These are phyloP conservation scores for Stegastes partitus DNA, from an alignment of 2,113 vertebrate species.

Conservation along the genomic window DNA sequence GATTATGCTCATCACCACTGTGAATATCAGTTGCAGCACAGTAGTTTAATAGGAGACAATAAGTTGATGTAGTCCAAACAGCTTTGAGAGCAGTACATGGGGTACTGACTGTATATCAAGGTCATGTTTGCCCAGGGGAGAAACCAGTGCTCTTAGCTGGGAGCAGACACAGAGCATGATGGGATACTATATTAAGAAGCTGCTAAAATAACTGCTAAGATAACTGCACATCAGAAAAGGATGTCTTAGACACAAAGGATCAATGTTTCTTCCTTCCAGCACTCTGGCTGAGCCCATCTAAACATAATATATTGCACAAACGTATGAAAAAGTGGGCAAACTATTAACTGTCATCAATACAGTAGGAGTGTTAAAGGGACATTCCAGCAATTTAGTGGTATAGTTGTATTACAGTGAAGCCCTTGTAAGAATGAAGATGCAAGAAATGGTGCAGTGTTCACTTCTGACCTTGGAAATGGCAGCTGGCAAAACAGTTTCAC, in stretches of 20 bases:
- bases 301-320: not conserved
- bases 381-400: too few species aligned
- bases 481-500: too few species aligned
- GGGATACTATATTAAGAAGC: slow-evolving; percentile 64
- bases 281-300: not conserved
- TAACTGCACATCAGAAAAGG: slow-evolving; percentile 21
- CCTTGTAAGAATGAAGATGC: too few species aligned
- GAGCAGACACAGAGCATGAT: slow-evolving; percentile 55
- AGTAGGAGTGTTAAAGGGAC: too few species aligned
- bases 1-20: not conserved
- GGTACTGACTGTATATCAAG: slow-evolving; percentile 61
- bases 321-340: too few species aligned
- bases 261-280: not conserved
- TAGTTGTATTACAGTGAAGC: too few species aligned
- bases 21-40: not conserved
- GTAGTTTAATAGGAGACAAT: not conserved
- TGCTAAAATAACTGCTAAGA: slow-evolving; percentile 51
- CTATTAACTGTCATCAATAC: too few species aligned
- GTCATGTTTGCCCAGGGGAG: slow-evolving; percentile 68
- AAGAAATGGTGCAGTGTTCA: too few species aligned
- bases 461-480: too few species aligned
- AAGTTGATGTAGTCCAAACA: slow-evolving; percentile 25
- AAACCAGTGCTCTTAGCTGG: slow-evolving; percentile 60
- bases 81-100: slow-evolving; percentile 47
- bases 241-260: slow-evolving; percentile 24